Evolutionary conservation across 2,888 invertebrate genomes (phyloP), one percentile per base, ranked within the genome.

Genomic region (Drosophila anomalipes): DNA sequence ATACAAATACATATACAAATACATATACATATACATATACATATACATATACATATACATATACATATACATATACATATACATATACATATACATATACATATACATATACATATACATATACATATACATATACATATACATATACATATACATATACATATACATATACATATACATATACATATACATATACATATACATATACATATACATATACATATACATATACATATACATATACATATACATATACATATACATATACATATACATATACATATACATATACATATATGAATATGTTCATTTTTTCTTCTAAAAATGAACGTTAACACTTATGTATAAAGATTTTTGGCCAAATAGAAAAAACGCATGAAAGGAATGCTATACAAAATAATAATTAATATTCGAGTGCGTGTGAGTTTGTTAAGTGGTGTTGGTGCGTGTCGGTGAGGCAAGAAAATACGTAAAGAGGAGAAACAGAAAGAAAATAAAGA

Each of bases 311-410:
- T 51, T 19, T 5, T 30, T 41, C n/a, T n/a, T 30, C n/a, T n/a
- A 30, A 26, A 41, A 14, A 28, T 9, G 6, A 26, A 28, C 26
- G 19, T 37, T 28, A 56, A 28, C n/a, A 57, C 2, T 39, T 28
- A 5, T 28, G 14, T 30, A 14, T 6, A 30, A 54, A 4, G 22
- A 35, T 54, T 54, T 35, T 22, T 26, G 16, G 32, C 12, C 9
- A 32, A 22, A 41, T 44, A 44, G 4, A 57, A 52, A 58, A 56
- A 37, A 10, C 56, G 19, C 65, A 57, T 41, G 41, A 53, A 54
- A 71, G 60, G 77, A 77, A 80, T 68, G 70, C 67, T 69, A 65
- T 44, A 61, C 33, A 47, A 68, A 77, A 66, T 54, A 44, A 68
- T 41, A 28, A 35, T 57, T 62, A 57, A 4, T 52, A 22, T 51